A percentile compares a stretch with the other conserved stretches of the same genome.
phyloP scores from a whole-genome alignment of 2,113 vertebrate species.

The Thunnus maccoyii region DNA sequence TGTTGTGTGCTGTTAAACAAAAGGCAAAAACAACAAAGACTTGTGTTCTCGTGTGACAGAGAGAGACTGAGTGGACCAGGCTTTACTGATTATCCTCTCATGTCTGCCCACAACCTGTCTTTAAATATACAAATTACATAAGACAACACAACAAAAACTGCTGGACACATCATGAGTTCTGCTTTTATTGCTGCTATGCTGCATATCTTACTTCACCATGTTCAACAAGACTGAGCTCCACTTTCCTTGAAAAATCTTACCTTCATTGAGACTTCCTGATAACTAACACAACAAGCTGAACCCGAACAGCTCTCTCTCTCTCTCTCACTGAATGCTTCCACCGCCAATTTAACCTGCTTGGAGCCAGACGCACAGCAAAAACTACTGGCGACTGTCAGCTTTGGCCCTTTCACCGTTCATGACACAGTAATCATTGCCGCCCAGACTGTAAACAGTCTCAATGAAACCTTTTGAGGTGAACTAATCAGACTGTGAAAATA shows the following conservation, averaged over 20 bases:
- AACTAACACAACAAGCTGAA: background rate
- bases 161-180: background rate
- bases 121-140: background rate
- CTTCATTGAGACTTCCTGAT: background rate
- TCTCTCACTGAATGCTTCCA: slow-evolving; percentile 9
- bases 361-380: background rate
- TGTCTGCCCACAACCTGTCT: background rate
- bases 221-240: background rate
- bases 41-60: too few relatives aligned
- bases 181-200: background rate
- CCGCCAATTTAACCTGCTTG: background rate
- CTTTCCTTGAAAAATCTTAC: background rate
- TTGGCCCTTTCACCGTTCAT: background rate
- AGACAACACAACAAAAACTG: background rate
- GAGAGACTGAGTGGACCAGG: background rate
- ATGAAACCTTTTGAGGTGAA: background rate
- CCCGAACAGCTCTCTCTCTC: background rate
- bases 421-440: too few relatives aligned
- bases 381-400: background rate
- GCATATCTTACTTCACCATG: background rate
- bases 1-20: background rate
- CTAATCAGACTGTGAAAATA: slow-evolving; percentile 11
- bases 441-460: too few relatives aligned
- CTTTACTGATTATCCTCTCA: slow-evolving; percentile 5
- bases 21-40: background rate